A percentile compares a stretch with the other conserved stretches of the same genome.
Conservation (phyloP, 2,797 vertebrate species). For the Carduelis carduelis region DNA sequence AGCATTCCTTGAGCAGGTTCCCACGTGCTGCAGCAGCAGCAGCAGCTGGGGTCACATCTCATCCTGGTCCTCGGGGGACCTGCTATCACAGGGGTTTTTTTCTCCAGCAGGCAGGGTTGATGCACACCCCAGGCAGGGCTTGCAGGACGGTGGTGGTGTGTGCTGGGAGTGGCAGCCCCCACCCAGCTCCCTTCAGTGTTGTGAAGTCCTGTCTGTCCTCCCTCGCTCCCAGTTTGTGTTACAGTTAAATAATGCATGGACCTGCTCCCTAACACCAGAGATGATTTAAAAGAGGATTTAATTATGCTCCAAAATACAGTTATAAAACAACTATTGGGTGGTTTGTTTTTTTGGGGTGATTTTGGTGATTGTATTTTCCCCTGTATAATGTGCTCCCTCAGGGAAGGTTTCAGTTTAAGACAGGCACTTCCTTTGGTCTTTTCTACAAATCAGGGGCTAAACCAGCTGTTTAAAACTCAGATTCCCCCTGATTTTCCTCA, state of each 20-base stretch:
- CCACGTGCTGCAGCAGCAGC: neutral
- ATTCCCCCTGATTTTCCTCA: neutral
- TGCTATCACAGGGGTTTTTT: neutral
- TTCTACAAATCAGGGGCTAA: neutral
- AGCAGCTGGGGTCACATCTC: neutral
- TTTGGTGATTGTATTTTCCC: fast-evolving
- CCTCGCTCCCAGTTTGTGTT: neutral
- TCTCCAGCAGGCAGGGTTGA: neutral
- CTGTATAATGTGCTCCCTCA: neutral
- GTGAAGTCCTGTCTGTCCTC: neutral
- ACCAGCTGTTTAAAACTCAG: neutral
- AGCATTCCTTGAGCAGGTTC: neutral
- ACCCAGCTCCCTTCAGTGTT: neutral
- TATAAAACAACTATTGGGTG: neutral
- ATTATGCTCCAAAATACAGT: slow-evolving; percentile 58
- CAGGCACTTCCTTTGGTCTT: neutral
- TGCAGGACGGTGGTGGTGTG: neutral
- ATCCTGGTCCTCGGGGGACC: neutral
- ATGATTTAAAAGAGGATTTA: slow-evolving; percentile 29
- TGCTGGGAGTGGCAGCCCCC: neutral
- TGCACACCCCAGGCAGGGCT: neutral
- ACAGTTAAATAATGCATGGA: slow-evolving; percentile 30
- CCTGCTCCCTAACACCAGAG: slow-evolving; percentile 19
- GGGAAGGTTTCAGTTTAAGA: neutral
- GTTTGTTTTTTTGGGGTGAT: neutral